Conservation (phyloP, 2,797 vertebrate genomes). For the Galago senegalensis region DNA sequence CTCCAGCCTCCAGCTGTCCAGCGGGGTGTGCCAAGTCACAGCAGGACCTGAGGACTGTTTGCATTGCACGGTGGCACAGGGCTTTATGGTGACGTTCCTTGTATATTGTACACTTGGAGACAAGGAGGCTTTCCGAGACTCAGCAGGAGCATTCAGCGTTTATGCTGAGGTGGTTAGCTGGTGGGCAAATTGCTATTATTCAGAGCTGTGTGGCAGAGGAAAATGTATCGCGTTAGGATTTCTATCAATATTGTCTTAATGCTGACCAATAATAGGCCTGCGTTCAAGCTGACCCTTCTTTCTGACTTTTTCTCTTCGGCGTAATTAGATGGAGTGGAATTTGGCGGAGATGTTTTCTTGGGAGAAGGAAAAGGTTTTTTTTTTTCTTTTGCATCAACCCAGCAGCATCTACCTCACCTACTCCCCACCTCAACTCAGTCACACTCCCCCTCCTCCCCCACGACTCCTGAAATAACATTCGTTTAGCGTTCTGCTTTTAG, state of each 20-base stretch:
- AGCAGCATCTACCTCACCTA: not conserved
- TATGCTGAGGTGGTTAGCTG: constrained; percentile 94
- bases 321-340: constrained; percentile 80
- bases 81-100: constrained; percentile 90
- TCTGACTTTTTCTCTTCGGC: constrained; percentile 84
- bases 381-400: not conserved
- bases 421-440: not conserved
- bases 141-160: constrained; percentile 92
- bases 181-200: constrained; percentile 91
- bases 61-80: constrained; percentile 91
- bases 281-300: constrained; percentile 82
- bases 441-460: not conserved
- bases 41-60: constrained; percentile 95
- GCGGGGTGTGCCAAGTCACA: constrained; percentile 97
- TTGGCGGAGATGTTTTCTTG: constrained; percentile 66
- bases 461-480: constrained; percentile 61
- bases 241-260: constrained; percentile 85
- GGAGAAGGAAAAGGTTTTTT: constrained; percentile 25
- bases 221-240: constrained; percentile 87
- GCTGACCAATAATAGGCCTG: constrained; percentile 82
- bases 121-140: constrained; percentile 93
- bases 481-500: constrained; percentile 79
- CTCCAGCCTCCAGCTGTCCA: constrained; percentile 97
- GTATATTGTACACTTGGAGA: constrained; percentile 93
- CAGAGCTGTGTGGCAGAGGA: constrained; percentile 86